Percentiles rank a stretch among this genome's conserved stretches.
Conservation (phyloP, 2,113 vertebrate genomes). For the Cyrtonyx montezumae region DNA sequence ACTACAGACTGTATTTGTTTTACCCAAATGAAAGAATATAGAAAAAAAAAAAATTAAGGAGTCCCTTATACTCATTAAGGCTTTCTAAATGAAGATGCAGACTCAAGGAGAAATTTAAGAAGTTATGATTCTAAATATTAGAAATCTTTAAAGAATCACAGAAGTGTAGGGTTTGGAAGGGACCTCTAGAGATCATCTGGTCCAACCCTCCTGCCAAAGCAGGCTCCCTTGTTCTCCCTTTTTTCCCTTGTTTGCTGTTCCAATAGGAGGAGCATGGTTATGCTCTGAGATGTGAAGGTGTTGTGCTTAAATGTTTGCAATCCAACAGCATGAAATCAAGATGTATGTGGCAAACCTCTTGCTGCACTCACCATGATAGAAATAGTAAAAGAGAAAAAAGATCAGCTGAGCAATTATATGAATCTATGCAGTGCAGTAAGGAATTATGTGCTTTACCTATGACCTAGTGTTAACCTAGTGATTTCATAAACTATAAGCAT, state of each 20-base stretch:
- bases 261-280: not conserved
- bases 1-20: not conserved
- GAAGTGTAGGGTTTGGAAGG: too few species aligned
- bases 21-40: not conserved
- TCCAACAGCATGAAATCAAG: not conserved
- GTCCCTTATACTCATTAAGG: not conserved
- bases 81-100: not conserved
- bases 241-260: not conserved
- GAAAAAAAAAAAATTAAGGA: not conserved
- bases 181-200: too few species aligned
- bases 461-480: not conserved
- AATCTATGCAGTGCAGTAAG: not conserved
- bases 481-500: not conserved
- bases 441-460: not conserved
- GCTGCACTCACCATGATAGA: not conserved
- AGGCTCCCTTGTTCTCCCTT: not conserved
- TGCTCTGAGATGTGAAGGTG: not conserved
- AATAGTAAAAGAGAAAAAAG: not conserved
- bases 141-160: not conserved
- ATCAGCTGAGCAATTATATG: not conserved
- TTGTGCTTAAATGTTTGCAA: not conserved
- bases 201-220: too few species aligned
- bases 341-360: not conserved
- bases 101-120: not conserved
- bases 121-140: not conserved